Percentiles rank a stretch among this genome's conserved stretches.
phyloP scores from a whole-genome alignment of 2,888 invertebrate species.

The Allophyes oxyacanthae region DNA sequence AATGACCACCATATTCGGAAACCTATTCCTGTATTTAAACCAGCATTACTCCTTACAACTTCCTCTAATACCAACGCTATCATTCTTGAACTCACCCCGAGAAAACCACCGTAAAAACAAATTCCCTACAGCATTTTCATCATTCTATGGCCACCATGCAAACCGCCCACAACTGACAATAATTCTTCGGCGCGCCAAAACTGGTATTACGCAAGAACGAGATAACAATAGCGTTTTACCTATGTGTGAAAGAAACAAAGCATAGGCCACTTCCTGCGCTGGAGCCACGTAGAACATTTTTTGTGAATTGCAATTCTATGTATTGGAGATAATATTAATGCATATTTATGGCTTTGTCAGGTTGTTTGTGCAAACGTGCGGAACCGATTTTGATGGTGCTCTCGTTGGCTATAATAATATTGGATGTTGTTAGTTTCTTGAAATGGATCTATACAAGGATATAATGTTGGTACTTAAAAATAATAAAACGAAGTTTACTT shows the following conservation, averaged over 20 bases:
- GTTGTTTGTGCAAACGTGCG: conserved; percentile 53
- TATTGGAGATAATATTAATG: conserved; percentile 57
- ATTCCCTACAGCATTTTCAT: conserved; percentile 35
- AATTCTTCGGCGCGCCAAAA: conserved; percentile 71
- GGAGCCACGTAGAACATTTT: conserved; percentile 64
- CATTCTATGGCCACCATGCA: conserved; percentile 50
- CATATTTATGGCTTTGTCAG: conserved; percentile 53
- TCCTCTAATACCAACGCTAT: conserved; percentile 10
- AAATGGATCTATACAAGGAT: background rate
- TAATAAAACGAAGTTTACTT: no score
- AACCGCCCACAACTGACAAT: conserved; percentile 65
- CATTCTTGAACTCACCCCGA: background rate
- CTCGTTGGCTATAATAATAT: conserved; percentile 18
- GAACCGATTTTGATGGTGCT: conserved; percentile 48
- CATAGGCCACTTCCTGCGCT: conserved; percentile 64
- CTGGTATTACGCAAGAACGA: conserved; percentile 70
- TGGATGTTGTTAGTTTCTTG: conserved; percentile 15
- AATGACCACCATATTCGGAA: background rate
- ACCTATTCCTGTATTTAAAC: background rate
- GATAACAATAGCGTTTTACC: conserved; percentile 47
- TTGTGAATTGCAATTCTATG: conserved; percentile 66
- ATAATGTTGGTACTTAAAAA: no score
- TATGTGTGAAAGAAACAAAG: conserved; percentile 47
- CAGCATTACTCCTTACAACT: background rate
- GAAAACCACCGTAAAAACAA: conserved; percentile 24